Evolutionary conservation across 2,888 invertebrate genomes (phyloP), one percentile per base, ranked within the genome.

Genomic region (Eupeodes luniger): DNA sequence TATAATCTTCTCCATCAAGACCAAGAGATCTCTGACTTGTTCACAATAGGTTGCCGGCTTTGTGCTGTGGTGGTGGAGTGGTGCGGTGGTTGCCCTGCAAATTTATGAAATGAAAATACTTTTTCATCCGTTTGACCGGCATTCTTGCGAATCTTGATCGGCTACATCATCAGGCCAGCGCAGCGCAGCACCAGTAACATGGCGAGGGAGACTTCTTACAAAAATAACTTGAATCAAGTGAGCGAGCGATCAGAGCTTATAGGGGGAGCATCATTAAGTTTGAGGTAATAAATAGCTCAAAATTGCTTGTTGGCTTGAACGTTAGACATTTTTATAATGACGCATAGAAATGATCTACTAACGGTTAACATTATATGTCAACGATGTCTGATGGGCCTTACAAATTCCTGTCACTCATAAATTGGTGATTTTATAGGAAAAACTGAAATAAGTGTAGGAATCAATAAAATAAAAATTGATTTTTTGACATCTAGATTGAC

Each of bases 111-210:
- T 76, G 62, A 87, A 87, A 77, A 36, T 61, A 74, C 66, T 72
- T 87, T 64, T 78, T 72, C 70, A 80, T 80, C 72, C 77, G 72
- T 77, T 84, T 87, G 87, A 84, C 87, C 87, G 87, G 77, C 76
- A 87, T 80, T 80, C 44, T 69, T 55, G 61, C 34, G 59, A 59
- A 59, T 62, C 40, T 47, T 66, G 47, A 75, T 81, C 67, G 19
- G 57, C 75, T 69, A 51, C 76, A 36, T 61, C 81, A 40, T 40
- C 40, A 40, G 40, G 40, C 40, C 40, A 40, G 40, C 40, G 27
- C 40, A 40, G 40, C 6, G 1, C 5, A 40, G 40, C 27, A 27
- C 40, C 40, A 40, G 40, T 0, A 40, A 40, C 40, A 40, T 27
- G 27, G 27, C 27, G 27, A 27, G 27, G 27, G 27, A 27, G 3